These are phyloP conservation scores for Nycticorax nycticorax DNA, from an alignment of 2,113 vertebrate genomes.

Conservation along the genomic window DNA sequence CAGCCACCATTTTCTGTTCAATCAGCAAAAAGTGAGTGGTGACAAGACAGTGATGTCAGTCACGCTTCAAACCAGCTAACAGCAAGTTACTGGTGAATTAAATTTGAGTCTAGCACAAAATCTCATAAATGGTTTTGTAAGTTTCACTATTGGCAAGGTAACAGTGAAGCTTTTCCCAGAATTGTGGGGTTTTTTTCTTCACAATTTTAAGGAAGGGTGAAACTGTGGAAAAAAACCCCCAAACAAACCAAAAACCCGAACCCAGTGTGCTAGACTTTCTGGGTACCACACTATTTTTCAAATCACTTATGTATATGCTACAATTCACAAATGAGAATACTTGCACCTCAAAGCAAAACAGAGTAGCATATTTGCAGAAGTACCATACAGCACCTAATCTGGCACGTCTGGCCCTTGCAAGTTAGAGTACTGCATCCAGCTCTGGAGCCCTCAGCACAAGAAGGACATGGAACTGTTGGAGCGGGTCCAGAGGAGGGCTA, in stretches of 20 bases:
- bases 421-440: background rate
- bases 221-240: background rate
- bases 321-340: background rate
- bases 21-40: background rate
- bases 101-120: background rate
- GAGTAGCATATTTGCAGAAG: background rate
- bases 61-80: background rate
- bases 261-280: background rate
- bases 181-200: rapidly evolving
- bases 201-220: background rate
- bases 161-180: background rate
- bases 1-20: background rate
- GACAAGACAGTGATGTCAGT: background rate
- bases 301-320: rapidly evolving
- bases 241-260: background rate
- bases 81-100: background rate
- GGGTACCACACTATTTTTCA: background rate
- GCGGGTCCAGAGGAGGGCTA: too few relatives aligned
- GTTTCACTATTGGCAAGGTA: background rate
- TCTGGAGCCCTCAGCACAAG: too few relatives aligned
- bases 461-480: too few relatives aligned
- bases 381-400: background rate
- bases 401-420: background rate
- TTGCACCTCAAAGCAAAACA: background rate
- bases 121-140: background rate